These are phyloP conservation scores for Ecliptopera silaceata DNA, from an alignment of 2,888 invertebrate species.

Conservation along the genomic window DNA sequence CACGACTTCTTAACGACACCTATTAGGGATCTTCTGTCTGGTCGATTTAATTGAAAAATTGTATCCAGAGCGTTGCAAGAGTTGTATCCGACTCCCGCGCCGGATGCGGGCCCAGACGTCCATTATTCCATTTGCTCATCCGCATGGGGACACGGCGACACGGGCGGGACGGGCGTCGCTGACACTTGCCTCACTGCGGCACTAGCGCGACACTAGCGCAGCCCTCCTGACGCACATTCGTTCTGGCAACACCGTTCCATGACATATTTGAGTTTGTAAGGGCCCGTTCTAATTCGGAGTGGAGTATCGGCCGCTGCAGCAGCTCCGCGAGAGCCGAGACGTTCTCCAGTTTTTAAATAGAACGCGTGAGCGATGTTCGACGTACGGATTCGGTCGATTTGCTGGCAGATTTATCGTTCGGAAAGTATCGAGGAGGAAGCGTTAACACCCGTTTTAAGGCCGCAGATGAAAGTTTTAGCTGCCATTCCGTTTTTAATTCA, in stretches of 20 bases:
- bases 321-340: slow-evolving; percentile 52
- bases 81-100: slow-evolving; percentile 78
- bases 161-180: slow-evolving; percentile 28
- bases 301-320: slow-evolving; percentile 39
- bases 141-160: slow-evolving; percentile 80
- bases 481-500: slow-evolving; percentile 71
- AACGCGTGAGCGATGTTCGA: slow-evolving; percentile 59
- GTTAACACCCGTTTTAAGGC: slow-evolving; percentile 73
- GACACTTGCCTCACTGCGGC: slow-evolving; percentile 33
- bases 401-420: slow-evolving; percentile 74
- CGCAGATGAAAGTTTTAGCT: slow-evolving; percentile 74
- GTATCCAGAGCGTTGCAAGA: slow-evolving; percentile 80
- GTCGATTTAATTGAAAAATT: slow-evolving; percentile 83
- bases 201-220: too few relatives aligned
- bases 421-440: slow-evolving; percentile 63
- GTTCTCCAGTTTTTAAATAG: slow-evolving; percentile 69
- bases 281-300: slow-evolving; percentile 61
- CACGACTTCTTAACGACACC: slow-evolving; percentile 83
- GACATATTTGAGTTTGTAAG: slow-evolving; percentile 65
- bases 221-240: slow-evolving; percentile 5
- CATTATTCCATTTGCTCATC: slow-evolving; percentile 82
- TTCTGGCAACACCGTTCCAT: slow-evolving; percentile 61
- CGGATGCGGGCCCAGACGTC: slow-evolving; percentile 83
- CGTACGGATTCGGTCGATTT: slow-evolving; percentile 68
- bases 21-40: slow-evolving; percentile 82